These are phyloP conservation scores for Callipepla squamata DNA, from an alignment of 2,113 vertebrate genomes.

Conservation along the genomic window DNA sequence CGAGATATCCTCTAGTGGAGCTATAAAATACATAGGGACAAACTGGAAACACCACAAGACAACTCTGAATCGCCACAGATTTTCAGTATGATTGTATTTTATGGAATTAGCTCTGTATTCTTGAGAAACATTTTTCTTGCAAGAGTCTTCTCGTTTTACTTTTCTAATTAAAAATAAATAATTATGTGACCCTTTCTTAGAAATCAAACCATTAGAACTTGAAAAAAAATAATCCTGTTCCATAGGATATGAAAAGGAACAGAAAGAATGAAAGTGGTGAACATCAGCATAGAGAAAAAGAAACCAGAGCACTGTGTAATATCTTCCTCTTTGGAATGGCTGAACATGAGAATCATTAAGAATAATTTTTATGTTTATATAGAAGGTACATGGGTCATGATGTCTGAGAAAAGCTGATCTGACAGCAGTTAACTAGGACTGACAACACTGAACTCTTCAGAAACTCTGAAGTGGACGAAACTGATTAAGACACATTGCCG, in stretches of 20 bases:
- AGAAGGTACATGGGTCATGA: fast-evolving
- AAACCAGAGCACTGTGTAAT: background rate
- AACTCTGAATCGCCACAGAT: background rate
- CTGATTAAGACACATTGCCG: background rate
- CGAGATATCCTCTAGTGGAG: background rate
- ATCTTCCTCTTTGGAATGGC: background rate
- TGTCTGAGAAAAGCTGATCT: background rate
- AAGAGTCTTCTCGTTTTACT: background rate
- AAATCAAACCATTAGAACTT: background rate
- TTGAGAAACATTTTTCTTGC: background rate
- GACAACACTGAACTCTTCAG: background rate
- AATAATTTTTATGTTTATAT: background rate
- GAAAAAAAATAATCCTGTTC: background rate
- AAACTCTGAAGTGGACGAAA: background rate
- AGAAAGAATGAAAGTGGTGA: background rate
- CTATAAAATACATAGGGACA: background rate
- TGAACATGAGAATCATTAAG: background rate
- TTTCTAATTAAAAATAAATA: background rate
- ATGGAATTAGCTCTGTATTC: background rate
- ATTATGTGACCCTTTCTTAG: background rate
- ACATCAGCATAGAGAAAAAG: background rate
- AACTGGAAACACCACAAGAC: background rate
- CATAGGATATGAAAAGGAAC: background rate
- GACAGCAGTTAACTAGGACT: background rate
- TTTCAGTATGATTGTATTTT: background rate